Percentiles rank a stretch among this genome's conserved stretches.
These are phyloP conservation scores for Drosophila nr. fundita DNA, from an alignment of 2,888 invertebrate genomes.

Conservation along the genomic window DNA sequence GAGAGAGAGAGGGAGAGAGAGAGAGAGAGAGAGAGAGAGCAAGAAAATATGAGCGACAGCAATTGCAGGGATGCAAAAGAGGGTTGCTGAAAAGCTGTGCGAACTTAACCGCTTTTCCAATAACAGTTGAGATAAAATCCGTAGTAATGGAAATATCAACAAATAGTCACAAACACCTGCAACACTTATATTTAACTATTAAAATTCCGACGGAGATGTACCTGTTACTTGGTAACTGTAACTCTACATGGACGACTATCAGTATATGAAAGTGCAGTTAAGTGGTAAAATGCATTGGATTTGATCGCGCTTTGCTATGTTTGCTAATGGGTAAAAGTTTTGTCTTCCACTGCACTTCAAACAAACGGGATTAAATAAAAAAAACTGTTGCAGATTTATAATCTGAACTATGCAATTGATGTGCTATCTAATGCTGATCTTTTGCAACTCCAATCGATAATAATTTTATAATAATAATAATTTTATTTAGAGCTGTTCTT, in stretches of 20 bases:
- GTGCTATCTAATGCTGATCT: background rate
- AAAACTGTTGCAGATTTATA: background rate
- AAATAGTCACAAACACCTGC: background rate
- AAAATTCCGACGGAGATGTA: background rate
- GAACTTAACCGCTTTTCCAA: background rate
- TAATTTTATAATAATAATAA: too few species aligned
- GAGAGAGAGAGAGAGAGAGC: background rate
- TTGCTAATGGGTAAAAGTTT: too few species aligned
- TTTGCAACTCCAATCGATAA: background rate
- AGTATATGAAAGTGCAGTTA: background rate
- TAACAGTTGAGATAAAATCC: background rate
- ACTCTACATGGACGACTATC: background rate
- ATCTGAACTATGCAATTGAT: background rate
- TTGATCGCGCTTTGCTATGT: background rate
- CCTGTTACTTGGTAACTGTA: background rate
- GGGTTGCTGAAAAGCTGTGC: background rate
- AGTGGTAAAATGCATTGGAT: background rate
- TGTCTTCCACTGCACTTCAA: background rate
- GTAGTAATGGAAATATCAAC: background rate
- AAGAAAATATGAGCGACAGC: background rate
- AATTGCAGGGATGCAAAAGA: background rate
- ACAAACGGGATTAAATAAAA: background rate
- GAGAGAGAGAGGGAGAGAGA: background rate
- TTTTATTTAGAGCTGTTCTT: background rate
- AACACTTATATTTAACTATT: background rate